phyloP scores from a whole-genome alignment of 2,797 vertebrate species.

The Poeciliopsis paucimaculata region DNA sequence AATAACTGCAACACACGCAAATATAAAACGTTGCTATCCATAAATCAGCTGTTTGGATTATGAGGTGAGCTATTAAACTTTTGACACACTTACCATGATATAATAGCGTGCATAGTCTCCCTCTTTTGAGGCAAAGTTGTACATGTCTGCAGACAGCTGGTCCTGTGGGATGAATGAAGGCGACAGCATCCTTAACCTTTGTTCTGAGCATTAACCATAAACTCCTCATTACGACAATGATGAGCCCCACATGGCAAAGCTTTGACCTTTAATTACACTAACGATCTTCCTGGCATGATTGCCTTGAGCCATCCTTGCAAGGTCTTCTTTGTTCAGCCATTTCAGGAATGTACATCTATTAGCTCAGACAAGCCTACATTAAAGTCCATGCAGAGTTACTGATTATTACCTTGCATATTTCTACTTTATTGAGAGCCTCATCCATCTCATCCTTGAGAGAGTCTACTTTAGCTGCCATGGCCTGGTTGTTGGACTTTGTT shows the following conservation, averaged over 20 bases:
- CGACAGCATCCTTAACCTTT: constrained; percentile 5
- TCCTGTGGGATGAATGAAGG: constrained; percentile 79
- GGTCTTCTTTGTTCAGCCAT: constrained; percentile 47
- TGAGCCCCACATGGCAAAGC: constrained; percentile 47
- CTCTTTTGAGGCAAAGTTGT: constrained; percentile 94
- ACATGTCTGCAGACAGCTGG: constrained; percentile 96
- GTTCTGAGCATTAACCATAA: constrained; percentile 7
- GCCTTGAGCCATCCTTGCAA: constrained; percentile 38
- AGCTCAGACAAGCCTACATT: background rate
- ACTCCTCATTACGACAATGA: constrained; percentile 28
- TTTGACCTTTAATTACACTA: constrained; percentile 47
- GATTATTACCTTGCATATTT: constrained; percentile 92
- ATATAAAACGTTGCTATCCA: background rate
- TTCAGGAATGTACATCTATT: constrained; percentile 28
- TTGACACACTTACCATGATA: constrained; percentile 84
- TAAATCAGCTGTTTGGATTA: background rate
- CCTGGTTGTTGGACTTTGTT: constrained; percentile 90
- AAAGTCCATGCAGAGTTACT: background rate
- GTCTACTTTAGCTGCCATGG: constrained; percentile 91
- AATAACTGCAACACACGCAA: constrained; percentile 85
- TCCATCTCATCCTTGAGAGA: constrained; percentile 97
- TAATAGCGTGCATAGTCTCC: constrained; percentile 93
- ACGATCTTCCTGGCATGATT: constrained; percentile 24
- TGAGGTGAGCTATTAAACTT: background rate
- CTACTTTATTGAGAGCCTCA: constrained; percentile 97